These are phyloP conservation scores for Isoperla grammatica DNA, from an alignment of 2,888 invertebrate genomes.

Conservation along the genomic window DNA sequence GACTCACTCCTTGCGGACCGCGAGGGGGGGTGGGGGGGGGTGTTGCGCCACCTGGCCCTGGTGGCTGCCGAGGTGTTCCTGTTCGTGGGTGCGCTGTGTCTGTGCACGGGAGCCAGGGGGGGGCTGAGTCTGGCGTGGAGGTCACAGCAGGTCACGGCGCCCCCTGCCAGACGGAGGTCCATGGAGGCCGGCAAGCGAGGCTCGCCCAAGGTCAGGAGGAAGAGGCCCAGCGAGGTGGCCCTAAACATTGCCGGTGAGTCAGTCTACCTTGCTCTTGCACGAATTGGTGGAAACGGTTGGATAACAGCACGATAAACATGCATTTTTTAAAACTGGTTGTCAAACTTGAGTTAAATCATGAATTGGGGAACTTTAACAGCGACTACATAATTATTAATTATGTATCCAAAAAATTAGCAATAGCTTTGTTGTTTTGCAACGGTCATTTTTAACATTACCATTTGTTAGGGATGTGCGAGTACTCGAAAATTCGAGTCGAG, in stretches of 20 bases:
- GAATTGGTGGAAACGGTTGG: too few relatives aligned
- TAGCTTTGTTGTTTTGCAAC: too few relatives aligned
- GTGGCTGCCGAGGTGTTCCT: conserved; percentile 39
- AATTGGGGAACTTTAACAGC: too few relatives aligned
- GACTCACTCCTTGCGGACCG: conserved; percentile 56
- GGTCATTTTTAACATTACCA: too few relatives aligned
- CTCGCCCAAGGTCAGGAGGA: conserved; percentile 46
- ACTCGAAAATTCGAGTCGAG: too few relatives aligned
- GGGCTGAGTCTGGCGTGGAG: conserved; percentile 34
- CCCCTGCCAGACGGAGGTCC: conserved; percentile 32
- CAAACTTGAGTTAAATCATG: too few relatives aligned
- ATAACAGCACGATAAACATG: neutral
- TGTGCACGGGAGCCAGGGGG: conserved; percentile 41
- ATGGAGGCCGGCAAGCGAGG: conserved; percentile 53
- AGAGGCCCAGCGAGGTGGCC: conserved; percentile 64
- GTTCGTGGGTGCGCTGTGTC: conserved; percentile 43
- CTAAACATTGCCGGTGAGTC: conserved; percentile 43
- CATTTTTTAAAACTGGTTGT: too few relatives aligned
- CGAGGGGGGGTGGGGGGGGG: conserved; percentile 57
- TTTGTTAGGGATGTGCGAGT: too few relatives aligned
- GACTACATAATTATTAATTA: too few relatives aligned
- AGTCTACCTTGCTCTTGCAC: too few relatives aligned
- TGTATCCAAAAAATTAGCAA: too few relatives aligned
- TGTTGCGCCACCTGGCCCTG: conserved; percentile 38
- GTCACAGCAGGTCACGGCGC: conserved; percentile 33